phyloP scores from a whole-genome alignment of 1,140 invertebrate genomes.

The Lasioglossum albipes region DNA sequence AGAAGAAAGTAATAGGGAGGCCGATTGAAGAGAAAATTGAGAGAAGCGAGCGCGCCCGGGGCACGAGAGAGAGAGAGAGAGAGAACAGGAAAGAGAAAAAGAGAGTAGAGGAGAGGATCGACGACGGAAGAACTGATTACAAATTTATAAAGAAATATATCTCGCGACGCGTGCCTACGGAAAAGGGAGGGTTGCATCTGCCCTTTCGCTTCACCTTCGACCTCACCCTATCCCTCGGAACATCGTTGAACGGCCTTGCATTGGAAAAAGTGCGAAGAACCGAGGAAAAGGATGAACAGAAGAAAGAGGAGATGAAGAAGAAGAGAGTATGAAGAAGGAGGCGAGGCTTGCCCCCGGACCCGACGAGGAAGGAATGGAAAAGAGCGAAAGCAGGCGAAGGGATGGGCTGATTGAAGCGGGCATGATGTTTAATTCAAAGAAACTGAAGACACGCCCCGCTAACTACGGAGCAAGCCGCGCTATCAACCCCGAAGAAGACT shows the following conservation, averaged over 20 bases:
- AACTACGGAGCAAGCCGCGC: constrained; percentile 60
- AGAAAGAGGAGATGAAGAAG: constrained; percentile 1
- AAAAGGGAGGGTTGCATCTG: not conserved
- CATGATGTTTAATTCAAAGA: constrained; percentile 77
- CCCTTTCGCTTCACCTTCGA: constrained; percentile 53
- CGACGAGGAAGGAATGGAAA: constrained; percentile 32
- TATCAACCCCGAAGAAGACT: constrained; percentile 57
- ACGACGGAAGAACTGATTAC: constrained; percentile 56
- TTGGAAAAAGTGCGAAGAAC: not conserved
- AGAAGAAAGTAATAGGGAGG: constrained; percentile 1
- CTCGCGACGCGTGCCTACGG: constrained; percentile 31
- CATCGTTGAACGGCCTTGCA: constrained; percentile 11
- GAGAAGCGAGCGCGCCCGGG: not conserved
- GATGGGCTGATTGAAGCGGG: constrained; percentile 71
- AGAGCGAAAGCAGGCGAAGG: constrained; percentile 30
- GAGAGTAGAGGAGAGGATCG: too few relatives aligned
- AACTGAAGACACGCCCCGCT: constrained; percentile 70
- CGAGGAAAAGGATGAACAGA: not conserved
- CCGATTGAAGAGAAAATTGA: not conserved
- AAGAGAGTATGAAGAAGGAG: constrained; percentile 5
- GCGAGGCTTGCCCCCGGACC: constrained; percentile 41
- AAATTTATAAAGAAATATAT: constrained; percentile 72
- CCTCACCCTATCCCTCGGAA: constrained; percentile 24
- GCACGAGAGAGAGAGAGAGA: too few relatives aligned
- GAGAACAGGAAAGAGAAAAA: too few relatives aligned